phyloP scores from a whole-genome alignment of 2,888 invertebrate species.

The Carabus problematicus region DNA sequence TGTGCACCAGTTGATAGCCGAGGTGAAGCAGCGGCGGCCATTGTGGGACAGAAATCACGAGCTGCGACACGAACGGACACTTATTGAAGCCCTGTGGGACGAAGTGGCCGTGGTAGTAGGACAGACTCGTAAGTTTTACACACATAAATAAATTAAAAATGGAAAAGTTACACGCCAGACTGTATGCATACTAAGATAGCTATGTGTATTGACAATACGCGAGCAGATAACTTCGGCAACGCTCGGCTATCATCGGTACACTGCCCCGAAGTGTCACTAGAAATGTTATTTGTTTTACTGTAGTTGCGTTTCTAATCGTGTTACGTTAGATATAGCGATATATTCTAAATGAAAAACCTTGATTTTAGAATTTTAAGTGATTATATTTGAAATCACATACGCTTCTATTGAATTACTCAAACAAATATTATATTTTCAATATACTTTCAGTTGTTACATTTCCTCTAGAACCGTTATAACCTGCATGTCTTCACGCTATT shows the following conservation, averaged over 20 bases:
- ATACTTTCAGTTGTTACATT: too few species aligned
- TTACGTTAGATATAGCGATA: too few species aligned
- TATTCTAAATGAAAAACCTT: too few species aligned
- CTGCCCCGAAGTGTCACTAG: too few species aligned
- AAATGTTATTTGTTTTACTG: too few species aligned
- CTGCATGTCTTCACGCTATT: too few species aligned
- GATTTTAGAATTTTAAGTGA: too few species aligned
- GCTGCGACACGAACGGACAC: constrained; percentile 61
- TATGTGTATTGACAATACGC: not conserved
- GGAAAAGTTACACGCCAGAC: not conserved
- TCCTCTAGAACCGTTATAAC: too few species aligned
- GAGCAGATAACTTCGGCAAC: not conserved
- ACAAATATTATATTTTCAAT: too few species aligned
- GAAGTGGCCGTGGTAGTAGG: constrained; percentile 63
- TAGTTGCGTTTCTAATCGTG: too few species aligned
- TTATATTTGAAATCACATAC: too few species aligned
- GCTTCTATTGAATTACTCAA: too few species aligned
- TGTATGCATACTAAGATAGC: not conserved
- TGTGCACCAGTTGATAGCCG: constrained; percentile 46
- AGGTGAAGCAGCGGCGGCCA: constrained; percentile 54
- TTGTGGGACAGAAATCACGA: constrained; percentile 62
- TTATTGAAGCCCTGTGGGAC: constrained; percentile 63
- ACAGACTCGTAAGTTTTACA: constrained; percentile 61
- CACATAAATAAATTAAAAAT: not conserved
- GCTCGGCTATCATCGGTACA: not conserved